These are phyloP conservation scores for Dolichopus griseipennis DNA, from an alignment of 2,888 invertebrate species.

Conservation along the genomic window DNA sequence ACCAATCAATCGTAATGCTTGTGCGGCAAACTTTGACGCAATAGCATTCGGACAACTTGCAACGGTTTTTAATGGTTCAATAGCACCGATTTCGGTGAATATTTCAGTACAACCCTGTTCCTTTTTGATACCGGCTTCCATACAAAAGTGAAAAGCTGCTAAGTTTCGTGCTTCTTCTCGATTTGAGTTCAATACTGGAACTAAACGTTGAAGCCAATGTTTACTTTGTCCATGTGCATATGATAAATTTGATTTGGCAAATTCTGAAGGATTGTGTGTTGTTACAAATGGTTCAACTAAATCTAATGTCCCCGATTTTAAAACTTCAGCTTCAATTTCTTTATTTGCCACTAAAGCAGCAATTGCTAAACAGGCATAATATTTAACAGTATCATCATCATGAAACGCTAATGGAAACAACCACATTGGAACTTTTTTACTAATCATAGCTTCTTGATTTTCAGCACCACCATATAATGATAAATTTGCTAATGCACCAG, in stretches of 20 bases:
- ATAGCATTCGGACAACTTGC: constrained; percentile 97
- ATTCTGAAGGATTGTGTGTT: constrained; percentile 87
- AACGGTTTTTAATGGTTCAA: constrained; percentile 89
- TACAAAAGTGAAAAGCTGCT: constrained; percentile 96
- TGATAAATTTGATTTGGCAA: constrained; percentile 83
- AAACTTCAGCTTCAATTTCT: constrained; percentile 93
- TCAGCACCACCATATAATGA: constrained; percentile 94
- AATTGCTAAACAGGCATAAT: constrained; percentile 96
- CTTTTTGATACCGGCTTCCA: constrained; percentile 98
- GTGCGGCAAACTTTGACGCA: constrained; percentile 93
- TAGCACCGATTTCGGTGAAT: constrained; percentile 89
- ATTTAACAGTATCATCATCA: constrained; percentile 92
- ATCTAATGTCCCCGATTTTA: constrained; percentile 92
- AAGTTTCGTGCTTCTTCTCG: constrained; percentile 92
- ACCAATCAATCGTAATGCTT: constrained; percentile 83
- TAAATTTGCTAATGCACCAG: constrained; percentile 91
- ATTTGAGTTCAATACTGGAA: constrained; percentile 89
- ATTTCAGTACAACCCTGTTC: constrained; percentile 84
- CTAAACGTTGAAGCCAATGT: constrained; percentile 85
- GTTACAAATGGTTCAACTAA: constrained; percentile 95
- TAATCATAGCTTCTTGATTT: constrained; percentile 96
- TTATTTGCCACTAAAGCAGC: constrained; percentile 94
- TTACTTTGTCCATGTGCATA: constrained; percentile 95
- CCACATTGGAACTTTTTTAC: constrained; percentile 91
- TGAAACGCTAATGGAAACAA: constrained; percentile 95